These are phyloP conservation scores for Channa maculata DNA, from an alignment of 2,113 vertebrate species.

Conservation along the genomic window DNA sequence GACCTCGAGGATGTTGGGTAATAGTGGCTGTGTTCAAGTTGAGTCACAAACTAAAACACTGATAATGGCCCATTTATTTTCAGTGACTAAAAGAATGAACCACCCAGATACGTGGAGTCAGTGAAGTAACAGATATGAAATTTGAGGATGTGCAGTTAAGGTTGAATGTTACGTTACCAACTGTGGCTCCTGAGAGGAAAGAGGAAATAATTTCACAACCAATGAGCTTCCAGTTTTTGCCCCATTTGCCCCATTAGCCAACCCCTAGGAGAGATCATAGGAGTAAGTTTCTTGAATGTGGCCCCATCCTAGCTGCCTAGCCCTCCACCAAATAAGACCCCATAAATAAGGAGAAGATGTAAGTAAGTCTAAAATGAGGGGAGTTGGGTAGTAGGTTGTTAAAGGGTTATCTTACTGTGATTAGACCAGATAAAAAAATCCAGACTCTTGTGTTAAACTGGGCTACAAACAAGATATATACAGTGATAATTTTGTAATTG, in stretches of 20 bases:
- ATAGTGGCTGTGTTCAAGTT: slow-evolving; percentile 28
- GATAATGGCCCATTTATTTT: slow-evolving; percentile 35
- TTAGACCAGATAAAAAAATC: not conserved
- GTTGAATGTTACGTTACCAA: slow-evolving; percentile 29
- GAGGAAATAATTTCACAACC: slow-evolving; percentile 59
- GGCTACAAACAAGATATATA: not conserved
- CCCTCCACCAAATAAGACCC: slow-evolving; percentile 58
- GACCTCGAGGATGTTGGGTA: slow-evolving; percentile 53
- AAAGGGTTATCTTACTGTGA: no score
- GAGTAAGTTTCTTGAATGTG: slow-evolving; percentile 37
- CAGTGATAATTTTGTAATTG: no score
- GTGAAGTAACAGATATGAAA: slow-evolving; percentile 45
- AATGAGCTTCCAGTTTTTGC: slow-evolving; percentile 18
- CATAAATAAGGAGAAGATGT: slow-evolving; percentile 44
- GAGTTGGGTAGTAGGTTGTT: not conserved
- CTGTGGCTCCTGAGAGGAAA: slow-evolving; percentile 44
- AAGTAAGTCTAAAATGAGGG: slow-evolving; percentile 1
- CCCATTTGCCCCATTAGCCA: slow-evolving; percentile 51
- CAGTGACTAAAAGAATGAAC: slow-evolving; percentile 31
- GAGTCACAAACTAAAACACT: slow-evolving; percentile 49
- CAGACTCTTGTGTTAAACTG: not conserved
- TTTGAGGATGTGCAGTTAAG: slow-evolving; percentile 34
- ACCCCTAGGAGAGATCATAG: slow-evolving; percentile 77
- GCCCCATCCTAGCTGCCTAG: slow-evolving; percentile 51
- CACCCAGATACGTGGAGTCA: slow-evolving; percentile 50